Percentiles rank a stretch among this genome's conserved stretches.
phyloP scores from a whole-genome alignment of 2,888 invertebrate genomes.

The Aleiodes alternator region DNA sequence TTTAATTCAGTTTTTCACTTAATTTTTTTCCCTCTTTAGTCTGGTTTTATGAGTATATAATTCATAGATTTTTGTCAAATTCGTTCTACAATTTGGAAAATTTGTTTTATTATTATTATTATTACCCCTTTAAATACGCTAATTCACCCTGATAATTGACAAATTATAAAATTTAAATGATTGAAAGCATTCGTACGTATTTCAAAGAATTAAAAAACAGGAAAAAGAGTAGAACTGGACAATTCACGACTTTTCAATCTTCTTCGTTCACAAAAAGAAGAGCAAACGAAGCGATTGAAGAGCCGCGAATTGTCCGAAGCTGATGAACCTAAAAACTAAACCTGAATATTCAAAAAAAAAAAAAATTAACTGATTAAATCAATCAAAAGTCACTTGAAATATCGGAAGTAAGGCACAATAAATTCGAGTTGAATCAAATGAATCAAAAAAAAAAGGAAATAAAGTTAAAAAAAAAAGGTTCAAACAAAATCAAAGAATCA shows the following conservation, averaged over 20 bases:
- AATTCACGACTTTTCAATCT: slow-evolving; percentile 39
- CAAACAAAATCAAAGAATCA: slow-evolving; percentile 33
- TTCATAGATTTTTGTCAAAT: not conserved
- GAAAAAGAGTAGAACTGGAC: slow-evolving; percentile 25
- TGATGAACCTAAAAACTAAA: slow-evolving; percentile 24
- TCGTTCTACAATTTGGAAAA: not conserved
- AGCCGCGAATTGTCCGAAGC: slow-evolving; percentile 45
- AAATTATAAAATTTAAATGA: not conserved
- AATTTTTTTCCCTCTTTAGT: slow-evolving; percentile 37
- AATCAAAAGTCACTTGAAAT: slow-evolving; percentile 36
- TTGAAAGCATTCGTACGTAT: not conserved
- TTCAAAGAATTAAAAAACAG: not conserved
- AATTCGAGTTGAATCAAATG: not conserved
- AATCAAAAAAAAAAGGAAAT: not conserved
- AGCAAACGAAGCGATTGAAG: slow-evolving; percentile 27
- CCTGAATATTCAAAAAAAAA: not conserved
- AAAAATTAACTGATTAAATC: slow-evolving; percentile 10
- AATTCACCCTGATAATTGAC: not conserved
- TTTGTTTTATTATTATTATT: not conserved
- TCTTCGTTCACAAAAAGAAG: not conserved
- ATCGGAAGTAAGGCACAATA: slow-evolving; percentile 31
- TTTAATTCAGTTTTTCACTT: not conserved
- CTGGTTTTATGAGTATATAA: not conserved
- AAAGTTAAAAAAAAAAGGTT: not conserved
- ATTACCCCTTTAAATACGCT: not conserved